Base-by-base conservation (phyloP, 1,140 invertebrate species). In the Berghia stephanieae region DNA sequence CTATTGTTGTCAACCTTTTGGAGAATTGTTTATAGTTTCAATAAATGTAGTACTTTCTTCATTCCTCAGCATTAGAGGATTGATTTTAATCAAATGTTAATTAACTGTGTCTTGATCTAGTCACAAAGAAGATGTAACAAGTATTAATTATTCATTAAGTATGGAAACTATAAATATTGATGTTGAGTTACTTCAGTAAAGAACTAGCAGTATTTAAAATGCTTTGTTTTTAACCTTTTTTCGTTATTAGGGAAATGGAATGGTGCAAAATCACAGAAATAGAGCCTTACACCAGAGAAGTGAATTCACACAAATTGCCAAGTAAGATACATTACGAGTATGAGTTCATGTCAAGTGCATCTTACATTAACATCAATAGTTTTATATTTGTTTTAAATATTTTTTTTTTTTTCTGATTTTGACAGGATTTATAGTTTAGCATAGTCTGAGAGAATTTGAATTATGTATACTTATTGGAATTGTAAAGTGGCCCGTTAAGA, bases 251-350 rank as follows among this genome's bases (percentile, higher is more conserved):
- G 83, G 93, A 75, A 90, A 89, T 88, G 88, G 89, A 73, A 92
- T 93, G 36, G 90, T 93, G 1, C 91, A 91, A 77, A 89, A 92
- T 6, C 34, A 93, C 92, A 87, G 91, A 80, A 87, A 83, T 52
- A 82, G 75, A 69, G 81, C 83, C 69, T 91, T 98, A 60, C 93
- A 95, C 82, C 94, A 93, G 79, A 96, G 97, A 89, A 94, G 94
- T 34, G 95, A 98, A 85, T 99, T 99, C 89, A 98, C 98, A 95
- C 93, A 94, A 89, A 94, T 96, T 84, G 96, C 97, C 38, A 93
- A 91, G 92, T 92, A 89, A 81, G 84, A 78, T 67, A 78, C 79
- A 21, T 34, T 46, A n/a, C n/a, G n/a, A n/a, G n/a, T n/a, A n/a
- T n/a, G n/a, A n/a, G n/a, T n/a, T n/a, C n/a, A n/a, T n/a, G n/a